Evolutionary conservation across 2,113 vertebrate species (phyloP).

Genomic region (Psettodes erumei): DNA sequence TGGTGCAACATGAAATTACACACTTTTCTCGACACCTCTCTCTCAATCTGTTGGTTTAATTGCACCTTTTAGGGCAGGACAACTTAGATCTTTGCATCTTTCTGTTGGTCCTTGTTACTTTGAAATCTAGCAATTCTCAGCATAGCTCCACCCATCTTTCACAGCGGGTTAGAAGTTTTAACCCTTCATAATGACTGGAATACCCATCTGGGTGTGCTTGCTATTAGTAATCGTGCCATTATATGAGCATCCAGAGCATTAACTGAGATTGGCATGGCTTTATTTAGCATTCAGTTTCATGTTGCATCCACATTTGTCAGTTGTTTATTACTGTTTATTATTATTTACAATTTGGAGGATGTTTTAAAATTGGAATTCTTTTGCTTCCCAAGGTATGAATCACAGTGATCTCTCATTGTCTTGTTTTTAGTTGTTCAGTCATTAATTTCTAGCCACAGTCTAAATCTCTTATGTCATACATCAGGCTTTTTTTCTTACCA

Average conservation of each 20-base stretch:
- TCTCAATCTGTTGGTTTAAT: neutral
- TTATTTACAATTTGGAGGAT: neutral
- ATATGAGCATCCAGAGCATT: neutral
- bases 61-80: neutral
- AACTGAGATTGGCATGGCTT: neutral
- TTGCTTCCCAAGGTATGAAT: neutral
- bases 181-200: neutral
- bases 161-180: slow-evolving; percentile 17
- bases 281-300: neutral
- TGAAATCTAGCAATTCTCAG: neutral
- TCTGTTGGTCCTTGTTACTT: neutral
- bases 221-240: neutral
- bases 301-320: neutral
- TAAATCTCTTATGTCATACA: neutral
- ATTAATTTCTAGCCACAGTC: neutral
- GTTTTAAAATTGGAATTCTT: neutral
- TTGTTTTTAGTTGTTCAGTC: neutral
- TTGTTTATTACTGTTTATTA: neutral
- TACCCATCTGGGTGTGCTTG: neutral
- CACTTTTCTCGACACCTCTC: neutral
- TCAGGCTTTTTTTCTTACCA: neutral
- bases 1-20: neutral
- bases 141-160: neutral
- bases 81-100: neutral
- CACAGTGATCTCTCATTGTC: neutral